Base-by-base conservation (phyloP, 2,113 vertebrate genomes). In the Camarhynchus parvulus region DNA sequence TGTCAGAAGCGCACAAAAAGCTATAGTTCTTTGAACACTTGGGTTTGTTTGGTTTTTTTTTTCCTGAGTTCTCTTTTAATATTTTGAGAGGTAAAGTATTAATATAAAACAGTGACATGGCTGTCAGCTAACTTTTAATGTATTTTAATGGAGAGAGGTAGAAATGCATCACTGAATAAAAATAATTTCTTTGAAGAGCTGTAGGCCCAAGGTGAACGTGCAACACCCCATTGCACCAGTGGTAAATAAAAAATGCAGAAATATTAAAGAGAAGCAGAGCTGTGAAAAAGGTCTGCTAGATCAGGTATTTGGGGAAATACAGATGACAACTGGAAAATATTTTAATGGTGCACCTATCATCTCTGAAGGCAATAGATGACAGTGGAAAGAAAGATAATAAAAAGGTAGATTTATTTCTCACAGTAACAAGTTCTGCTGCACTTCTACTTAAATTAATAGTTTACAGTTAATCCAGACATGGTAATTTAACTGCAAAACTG, bases 401-500 rank as follows among this genome's bases (percentile, higher is more conserved):
- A 89, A 92, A 90, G 19, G 15, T 68, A 70, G 72, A 66, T 87
- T 92, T 93, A 81, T 81, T 94, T 92, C 56, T 70, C 25, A 46
- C 37, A 90, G 68, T 63, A 81, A 39, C 27, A 88, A 81, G 72
- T 92, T 92, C 63, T 80, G 31, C n/a, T 73, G 23, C 35, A 63
- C 55, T 92, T 73, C 67, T 39, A 11, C 46, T 67, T 50, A 67
- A 93, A 35, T 74, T 74, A 63, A 89, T 59, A 75, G 27, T 64
- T 93, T 92, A 25, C 64, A 92, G 61, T 78, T 92, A 81, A 92
- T 93, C 47, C 61, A 78, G 70, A 86, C 64, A 70, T 0, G 11
- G 35, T 47, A 90, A 90, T 92, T 92, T 94, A 83, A 78, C 73
- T 81, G 76, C 78, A 89, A 86, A 90, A 67, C 68, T 78, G 56